Percentiles rank a stretch among this genome's conserved stretches.
phyloP scores from a whole-genome alignment of 2,797 vertebrate genomes.

The Cynopterus sphinx region DNA sequence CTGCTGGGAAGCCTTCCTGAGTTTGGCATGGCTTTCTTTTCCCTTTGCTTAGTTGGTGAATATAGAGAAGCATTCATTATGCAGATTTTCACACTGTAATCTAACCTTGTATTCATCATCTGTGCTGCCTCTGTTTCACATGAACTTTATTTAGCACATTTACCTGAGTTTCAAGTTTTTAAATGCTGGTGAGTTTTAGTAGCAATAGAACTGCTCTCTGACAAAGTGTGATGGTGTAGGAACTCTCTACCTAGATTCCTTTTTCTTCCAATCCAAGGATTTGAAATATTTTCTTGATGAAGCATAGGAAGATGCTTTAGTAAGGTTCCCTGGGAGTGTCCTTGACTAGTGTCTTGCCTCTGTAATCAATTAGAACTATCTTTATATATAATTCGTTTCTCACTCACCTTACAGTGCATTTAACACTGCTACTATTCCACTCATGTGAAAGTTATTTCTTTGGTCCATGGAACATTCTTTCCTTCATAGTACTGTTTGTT shows the following conservation, averaged over 20 bases:
- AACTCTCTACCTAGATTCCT: not conserved
- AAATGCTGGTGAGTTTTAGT: not conserved
- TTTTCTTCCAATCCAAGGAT: not conserved
- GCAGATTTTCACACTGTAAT: not conserved
- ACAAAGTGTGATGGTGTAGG: not conserved
- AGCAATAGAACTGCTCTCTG: not conserved
- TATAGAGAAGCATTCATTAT: not conserved
- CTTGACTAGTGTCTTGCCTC: slow-evolving; percentile 37
- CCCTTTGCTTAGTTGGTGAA: not conserved
- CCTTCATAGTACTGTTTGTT: not conserved
- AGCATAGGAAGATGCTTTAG: slow-evolving; percentile 21
- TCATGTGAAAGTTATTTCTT: slow-evolving; percentile 21
- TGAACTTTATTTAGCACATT: not conserved
- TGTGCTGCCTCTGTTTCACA: not conserved
- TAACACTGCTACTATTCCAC: not conserved
- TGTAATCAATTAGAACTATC: slow-evolving; percentile 43
- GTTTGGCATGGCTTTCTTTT: not conserved
- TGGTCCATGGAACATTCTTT: not conserved
- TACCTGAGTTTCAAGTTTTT: not conserved
- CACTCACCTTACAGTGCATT: not conserved
- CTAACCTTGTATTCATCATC: not conserved
- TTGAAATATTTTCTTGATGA: slow-evolving; percentile 31
- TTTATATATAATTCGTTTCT: slow-evolving; percentile 63
- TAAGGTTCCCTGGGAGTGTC: not conserved
- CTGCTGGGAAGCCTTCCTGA: not conserved